These are phyloP conservation scores for Raphicerus campestris DNA, from an alignment of 2,113 vertebrate genomes.

Conservation along the genomic window DNA sequence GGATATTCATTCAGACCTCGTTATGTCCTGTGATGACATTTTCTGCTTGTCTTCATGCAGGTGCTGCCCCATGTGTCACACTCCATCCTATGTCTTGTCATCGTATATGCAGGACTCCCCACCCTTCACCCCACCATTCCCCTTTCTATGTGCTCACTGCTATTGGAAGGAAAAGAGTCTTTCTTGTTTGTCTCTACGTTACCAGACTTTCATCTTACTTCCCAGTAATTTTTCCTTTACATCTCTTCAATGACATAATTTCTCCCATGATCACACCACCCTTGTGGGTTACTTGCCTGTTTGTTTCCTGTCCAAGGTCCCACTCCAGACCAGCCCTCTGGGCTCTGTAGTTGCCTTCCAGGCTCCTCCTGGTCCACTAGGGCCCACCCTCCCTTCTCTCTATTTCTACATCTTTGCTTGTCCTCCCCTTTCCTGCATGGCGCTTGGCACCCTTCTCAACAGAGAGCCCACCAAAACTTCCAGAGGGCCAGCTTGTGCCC, in stretches of 20 bases:
- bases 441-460: not conserved
- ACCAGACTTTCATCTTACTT: not conserved
- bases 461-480: not conserved
- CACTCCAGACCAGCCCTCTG: not conserved
- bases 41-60: not conserved
- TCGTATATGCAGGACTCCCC: not conserved
- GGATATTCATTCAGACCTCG: not conserved
- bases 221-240: not conserved
- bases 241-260: not conserved
- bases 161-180: not conserved
- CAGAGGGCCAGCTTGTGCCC: not conserved
- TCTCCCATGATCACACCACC: not conserved
- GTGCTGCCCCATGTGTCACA: rapidly evolving
- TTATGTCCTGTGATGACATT: not conserved
- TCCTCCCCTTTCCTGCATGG: not conserved
- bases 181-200: not conserved
- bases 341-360: not conserved
- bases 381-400: not conserved
- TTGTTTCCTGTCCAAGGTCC: not conserved
- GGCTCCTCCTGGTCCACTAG: not conserved
- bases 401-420: not conserved
- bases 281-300: not conserved
- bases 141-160: not conserved
- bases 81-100: too few relatives aligned
- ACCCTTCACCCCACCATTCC: not conserved